Evolutionary conservation across 2,113 vertebrate genomes (phyloP), one percentile per base, ranked within the genome.

Genomic region (Nansenia antarctica): DNA sequence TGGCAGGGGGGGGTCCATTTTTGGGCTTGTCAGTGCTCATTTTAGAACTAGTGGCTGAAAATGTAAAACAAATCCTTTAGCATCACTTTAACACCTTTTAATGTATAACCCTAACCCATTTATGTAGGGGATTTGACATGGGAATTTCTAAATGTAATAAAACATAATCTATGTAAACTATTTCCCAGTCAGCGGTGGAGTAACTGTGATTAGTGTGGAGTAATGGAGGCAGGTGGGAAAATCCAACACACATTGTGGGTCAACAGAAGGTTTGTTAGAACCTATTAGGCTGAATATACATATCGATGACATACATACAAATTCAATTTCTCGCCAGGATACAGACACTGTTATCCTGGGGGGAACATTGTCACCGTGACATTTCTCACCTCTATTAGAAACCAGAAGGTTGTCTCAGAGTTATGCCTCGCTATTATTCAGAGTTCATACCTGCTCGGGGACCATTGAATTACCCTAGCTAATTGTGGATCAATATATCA

Each of bases 311-410:
- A 20, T 18, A 52, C 47, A 52, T 24, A 22, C 20, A 52, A 54
- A 54, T 37, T 37, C 11, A 37, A 37, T 6, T 37, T 5, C 5
- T 37, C 11, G 5, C 35, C 35, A 37, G 35, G 11, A 37, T 9
- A 37, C 11, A 6, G 11, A 37, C 35, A 6, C 52, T 54, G 8
- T 54, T 9, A 20, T 26, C 24, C 52, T 26, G 20, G 24, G 22
- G 3, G 11, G 8, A 8, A 54, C 24, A 11, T 11, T 27, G 39
- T 58, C 35, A 62, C 5, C 22, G 6, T 67, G 66, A 69, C 77
- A 74, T 29, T 58, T 73, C 62, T 67, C n/a, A 61, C 58, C 54
- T 37, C 71, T 70, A 80, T 77, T 76, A 80, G 67, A 57, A 62
- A 49, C 65, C 26, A 34, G 15, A 69, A 80, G 14, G n/a, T n/a